Percentiles rank a stretch among this genome's conserved stretches.
phyloP scores from a whole-genome alignment of 2,888 invertebrate genomes.

The Eulithis prunata region DNA sequence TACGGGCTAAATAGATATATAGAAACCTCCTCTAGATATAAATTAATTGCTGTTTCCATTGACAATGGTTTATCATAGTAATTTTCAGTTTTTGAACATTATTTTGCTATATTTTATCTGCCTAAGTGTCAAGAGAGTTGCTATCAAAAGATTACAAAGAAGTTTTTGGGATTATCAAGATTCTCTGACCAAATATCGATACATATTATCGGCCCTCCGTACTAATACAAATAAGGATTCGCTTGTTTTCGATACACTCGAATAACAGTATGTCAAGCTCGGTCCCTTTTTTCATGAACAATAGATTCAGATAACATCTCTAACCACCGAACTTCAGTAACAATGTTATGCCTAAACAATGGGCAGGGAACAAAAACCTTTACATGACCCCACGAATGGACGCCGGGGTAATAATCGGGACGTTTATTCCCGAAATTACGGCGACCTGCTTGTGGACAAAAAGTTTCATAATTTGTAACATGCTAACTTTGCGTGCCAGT shows the following conservation, averaged over 20 bases:
- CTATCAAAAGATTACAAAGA: no score
- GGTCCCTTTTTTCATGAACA: slow-evolving; percentile 40
- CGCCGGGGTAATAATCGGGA: slow-evolving; percentile 34
- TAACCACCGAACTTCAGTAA: slow-evolving; percentile 39
- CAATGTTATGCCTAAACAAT: slow-evolving; percentile 41
- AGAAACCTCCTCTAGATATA: no score
- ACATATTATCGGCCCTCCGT: background rate
- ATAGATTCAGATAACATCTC: slow-evolving; percentile 42
- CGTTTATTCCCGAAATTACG: slow-evolving; percentile 33
- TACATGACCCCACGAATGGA: slow-evolving; percentile 34
- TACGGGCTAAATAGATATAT: no score
- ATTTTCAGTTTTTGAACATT: no score
- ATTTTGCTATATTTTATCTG: no score
- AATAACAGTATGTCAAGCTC: slow-evolving; percentile 32
- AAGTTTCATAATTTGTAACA: slow-evolving; percentile 38
- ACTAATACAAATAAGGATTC: slow-evolving; percentile 13
- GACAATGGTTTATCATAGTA: no score
- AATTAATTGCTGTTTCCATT: no score
- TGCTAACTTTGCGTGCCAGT: slow-evolving; percentile 23
- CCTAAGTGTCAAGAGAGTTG: no score
- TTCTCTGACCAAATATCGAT: no score
- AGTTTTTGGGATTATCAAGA: background rate
- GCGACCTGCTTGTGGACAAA: slow-evolving; percentile 33
- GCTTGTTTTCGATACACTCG: slow-evolving; percentile 29
- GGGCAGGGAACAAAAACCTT: slow-evolving; percentile 35